These are phyloP conservation scores for Erebia palarica DNA, from an alignment of 2,888 invertebrate genomes.

Conservation along the genomic window DNA sequence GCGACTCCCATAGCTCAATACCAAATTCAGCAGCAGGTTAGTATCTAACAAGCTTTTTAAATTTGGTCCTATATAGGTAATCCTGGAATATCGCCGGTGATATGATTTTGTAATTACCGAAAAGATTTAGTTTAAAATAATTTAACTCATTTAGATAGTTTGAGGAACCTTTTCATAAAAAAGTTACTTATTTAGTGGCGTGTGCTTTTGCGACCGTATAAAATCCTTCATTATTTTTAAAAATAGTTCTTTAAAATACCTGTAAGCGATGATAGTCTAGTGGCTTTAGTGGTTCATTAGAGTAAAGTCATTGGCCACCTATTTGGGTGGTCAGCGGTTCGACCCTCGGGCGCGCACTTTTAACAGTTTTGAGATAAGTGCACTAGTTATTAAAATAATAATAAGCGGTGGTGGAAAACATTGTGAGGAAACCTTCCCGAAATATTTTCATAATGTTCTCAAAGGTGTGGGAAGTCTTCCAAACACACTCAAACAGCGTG, in stretches of 20 bases:
- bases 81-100: neutral
- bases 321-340: too few species aligned
- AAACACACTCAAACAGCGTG: too few species aligned
- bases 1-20: slow-evolving; percentile 60
- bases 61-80: neutral
- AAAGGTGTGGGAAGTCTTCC: too few species aligned
- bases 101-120: neutral
- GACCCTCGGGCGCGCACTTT: too few species aligned
- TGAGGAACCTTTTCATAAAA: neutral
- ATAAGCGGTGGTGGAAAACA: neutral
- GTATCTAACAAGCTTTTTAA: slow-evolving; percentile 44
- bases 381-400: neutral
- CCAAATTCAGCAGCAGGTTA: slow-evolving; percentile 67
- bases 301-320: too few species aligned
- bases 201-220: neutral
- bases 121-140: too few species aligned
- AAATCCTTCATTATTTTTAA: neutral
- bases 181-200: neutral
- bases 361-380: neutral
- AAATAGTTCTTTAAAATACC: too few species aligned
- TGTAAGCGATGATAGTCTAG: too few species aligned
- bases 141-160: neutral
- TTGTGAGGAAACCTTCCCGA: neutral
- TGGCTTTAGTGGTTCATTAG: too few species aligned
- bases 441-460: too few species aligned